A percentile compares a stretch with the other conserved stretches of the same genome.
phyloP scores from a whole-genome alignment of 2,888 invertebrate species.

The Lepidonotus clava region DNA sequence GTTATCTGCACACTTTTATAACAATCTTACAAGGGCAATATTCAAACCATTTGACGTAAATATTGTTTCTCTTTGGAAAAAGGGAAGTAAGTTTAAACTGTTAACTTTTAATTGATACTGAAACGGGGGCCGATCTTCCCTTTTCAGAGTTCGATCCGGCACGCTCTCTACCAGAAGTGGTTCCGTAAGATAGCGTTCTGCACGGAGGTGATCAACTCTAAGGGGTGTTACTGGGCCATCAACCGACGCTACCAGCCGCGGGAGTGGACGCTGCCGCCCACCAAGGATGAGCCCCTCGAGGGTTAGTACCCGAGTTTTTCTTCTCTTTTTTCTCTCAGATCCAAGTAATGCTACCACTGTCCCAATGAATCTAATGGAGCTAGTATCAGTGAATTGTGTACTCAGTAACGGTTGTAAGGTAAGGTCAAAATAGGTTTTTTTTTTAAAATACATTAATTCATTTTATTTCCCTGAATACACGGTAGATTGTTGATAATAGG shows the following conservation, averaged over 20 bases:
- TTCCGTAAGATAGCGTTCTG: constrained; percentile 72
- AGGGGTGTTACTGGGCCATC: constrained; percentile 74
- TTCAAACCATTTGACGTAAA: too few relatives aligned
- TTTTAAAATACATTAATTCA: background rate
- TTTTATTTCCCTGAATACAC: too few relatives aligned
- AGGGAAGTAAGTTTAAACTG: too few relatives aligned
- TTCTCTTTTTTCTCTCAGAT: too few relatives aligned
- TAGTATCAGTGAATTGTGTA: too few relatives aligned
- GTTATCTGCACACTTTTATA: too few relatives aligned
- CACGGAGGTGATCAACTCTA: constrained; percentile 68
- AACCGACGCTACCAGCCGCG: constrained; percentile 67
- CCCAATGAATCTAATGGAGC: background rate
- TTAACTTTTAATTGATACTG: too few relatives aligned
- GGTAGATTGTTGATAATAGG: too few relatives aligned
- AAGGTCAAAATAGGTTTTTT: background rate
- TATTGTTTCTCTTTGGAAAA: too few relatives aligned
- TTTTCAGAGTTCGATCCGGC: constrained; percentile 74
- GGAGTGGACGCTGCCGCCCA: constrained; percentile 67
- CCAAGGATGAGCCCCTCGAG: background rate
- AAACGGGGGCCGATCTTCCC: too few relatives aligned
- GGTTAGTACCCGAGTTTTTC: background rate
- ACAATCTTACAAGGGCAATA: too few relatives aligned
- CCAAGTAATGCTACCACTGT: background rate
- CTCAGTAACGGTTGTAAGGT: too few relatives aligned
- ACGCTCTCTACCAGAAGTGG: constrained; percentile 76